Conservation (phyloP, 2,888 invertebrate genomes). For the Eucriotettix oculatus region DNA sequence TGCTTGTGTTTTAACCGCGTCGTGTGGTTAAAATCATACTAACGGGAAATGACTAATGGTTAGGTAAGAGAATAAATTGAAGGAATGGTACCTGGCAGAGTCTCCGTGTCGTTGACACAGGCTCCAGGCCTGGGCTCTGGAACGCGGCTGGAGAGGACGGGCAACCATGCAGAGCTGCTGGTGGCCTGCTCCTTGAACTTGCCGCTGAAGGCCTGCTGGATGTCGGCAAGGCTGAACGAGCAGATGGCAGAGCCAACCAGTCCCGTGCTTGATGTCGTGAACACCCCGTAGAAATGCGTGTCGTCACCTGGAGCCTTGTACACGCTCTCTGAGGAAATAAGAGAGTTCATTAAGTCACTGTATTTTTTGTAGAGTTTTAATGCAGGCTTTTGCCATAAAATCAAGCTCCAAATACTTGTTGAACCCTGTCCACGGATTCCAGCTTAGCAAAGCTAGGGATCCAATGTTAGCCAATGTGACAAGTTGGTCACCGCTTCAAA, state of each 20-base stretch:
- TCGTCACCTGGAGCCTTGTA: slow-evolving; percentile 85
- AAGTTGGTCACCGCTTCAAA: too few relatives aligned
- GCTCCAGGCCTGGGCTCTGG: slow-evolving; percentile 89
- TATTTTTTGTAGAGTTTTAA: too few relatives aligned
- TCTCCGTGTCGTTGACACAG: slow-evolving; percentile 86
- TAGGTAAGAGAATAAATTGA: too few relatives aligned
- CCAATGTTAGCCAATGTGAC: too few relatives aligned
- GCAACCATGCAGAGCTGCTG: slow-evolving; percentile 87
- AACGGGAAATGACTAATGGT: too few relatives aligned
- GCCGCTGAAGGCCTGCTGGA: slow-evolving; percentile 84
- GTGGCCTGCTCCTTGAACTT: slow-evolving; percentile 94
- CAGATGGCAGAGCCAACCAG: slow-evolving; percentile 96
- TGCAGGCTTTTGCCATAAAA: too few relatives aligned
- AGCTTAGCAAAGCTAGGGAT: too few relatives aligned
- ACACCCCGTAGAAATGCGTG: slow-evolving; percentile 85
- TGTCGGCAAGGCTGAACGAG: slow-evolving; percentile 77
- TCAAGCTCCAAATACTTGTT: too few relatives aligned
- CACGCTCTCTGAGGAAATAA: slow-evolving; percentile 57
- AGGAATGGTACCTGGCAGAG: slow-evolving; percentile 41
- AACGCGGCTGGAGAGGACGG: slow-evolving; percentile 77
- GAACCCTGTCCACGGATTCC: too few relatives aligned
- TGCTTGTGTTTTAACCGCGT: too few relatives aligned
- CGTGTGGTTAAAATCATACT: too few relatives aligned
- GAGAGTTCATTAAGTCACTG: too few relatives aligned
- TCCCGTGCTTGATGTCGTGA: slow-evolving; percentile 90